Percentiles rank a stretch among this genome's conserved stretches.
Evolutionary conservation across 64 coral and sea anemone genomes (phyloP).

Genomic region (Cladopsammia gracilis): DNA sequence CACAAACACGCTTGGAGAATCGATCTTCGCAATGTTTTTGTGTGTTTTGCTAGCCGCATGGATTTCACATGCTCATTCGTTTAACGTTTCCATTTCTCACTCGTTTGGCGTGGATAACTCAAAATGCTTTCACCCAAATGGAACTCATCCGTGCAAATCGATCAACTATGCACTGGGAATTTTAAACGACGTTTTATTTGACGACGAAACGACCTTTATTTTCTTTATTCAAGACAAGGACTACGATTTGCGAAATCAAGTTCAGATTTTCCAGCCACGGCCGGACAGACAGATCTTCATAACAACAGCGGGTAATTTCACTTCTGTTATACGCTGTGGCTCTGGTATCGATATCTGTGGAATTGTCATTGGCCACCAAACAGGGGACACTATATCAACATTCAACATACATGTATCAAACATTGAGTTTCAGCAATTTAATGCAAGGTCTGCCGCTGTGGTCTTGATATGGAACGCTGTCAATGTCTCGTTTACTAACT

Average conservation of each 20-base stretch:
- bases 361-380: neutral
- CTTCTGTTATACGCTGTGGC: neutral
- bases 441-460: conserved; percentile 47
- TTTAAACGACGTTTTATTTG: neutral
- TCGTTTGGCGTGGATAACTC: neutral
- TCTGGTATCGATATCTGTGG: neutral
- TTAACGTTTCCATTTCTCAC: conserved; percentile 11
- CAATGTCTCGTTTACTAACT: conserved; percentile 70
- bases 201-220: conserved; percentile 2
- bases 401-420: conserved; percentile 68
- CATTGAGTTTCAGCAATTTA: conserved; percentile 70
- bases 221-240: conserved; percentile 35
- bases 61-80: neutral
- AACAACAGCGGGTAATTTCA: neutral
- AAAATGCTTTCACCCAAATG: neutral
- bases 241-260: neutral
- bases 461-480: conserved; percentile 70
- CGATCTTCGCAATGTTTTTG: neutral
- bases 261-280: conserved; percentile 39
- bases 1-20: neutral
- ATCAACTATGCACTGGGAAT: conserved; percentile 28
- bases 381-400: neutral
- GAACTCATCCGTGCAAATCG: conserved; percentile 12
- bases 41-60: neutral
- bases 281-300: conserved; percentile 3